Base-by-base conservation (phyloP, 2,113 vertebrate genomes). In the Romanogobio albipinnatus region DNA sequence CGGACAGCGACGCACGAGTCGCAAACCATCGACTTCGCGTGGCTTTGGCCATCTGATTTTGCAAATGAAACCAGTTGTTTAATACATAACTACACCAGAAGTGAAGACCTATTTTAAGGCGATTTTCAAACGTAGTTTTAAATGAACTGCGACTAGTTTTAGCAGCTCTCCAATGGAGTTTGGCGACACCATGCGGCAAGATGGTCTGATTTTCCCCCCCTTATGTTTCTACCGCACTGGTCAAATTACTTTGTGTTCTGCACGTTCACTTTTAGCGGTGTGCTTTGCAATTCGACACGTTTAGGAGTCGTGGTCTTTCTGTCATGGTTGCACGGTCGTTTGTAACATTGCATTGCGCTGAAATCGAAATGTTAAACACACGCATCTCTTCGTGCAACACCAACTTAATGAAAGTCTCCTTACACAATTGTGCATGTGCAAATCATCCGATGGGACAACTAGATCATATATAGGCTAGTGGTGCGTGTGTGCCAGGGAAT, bases 161-260 rank as follows among this genome's bases (percentile, higher is more conserved):
- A 73, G 75, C 76, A 26, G 79, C 43, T 81, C 39, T 82, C 22
- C 39, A 68, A 56, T 77, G 88, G 88, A 82, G 88, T 93, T 88
- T 93, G 93, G 89, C 92, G 91, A 91, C 91, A 92, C 91, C 88
- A 86, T 47, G 90, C 76, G 92, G 88, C 82, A 82, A 86, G 73
- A 51, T 81, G 45, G 22, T 53, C 14, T 3, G 8, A 6, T 17
- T 4, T 29, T 24, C 6, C 26, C 22, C 8, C 14, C 45, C 19
- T 29, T 26, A 83, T 79, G 70, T 62, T 43, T 85, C 71, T 62
- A 53, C 17, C 53, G 64, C 53, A 87, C 77, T 77, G 84, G 56
- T 71, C 76, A 76, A 74, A 85, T 58, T 61, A 83, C 70, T 66
- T 80, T 70, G 62, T 77, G 58, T 70, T 26, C n/a, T 83, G 49